Conservation (phyloP, 2,888 invertebrate genomes). For the Limnephilus auricula region DNA sequence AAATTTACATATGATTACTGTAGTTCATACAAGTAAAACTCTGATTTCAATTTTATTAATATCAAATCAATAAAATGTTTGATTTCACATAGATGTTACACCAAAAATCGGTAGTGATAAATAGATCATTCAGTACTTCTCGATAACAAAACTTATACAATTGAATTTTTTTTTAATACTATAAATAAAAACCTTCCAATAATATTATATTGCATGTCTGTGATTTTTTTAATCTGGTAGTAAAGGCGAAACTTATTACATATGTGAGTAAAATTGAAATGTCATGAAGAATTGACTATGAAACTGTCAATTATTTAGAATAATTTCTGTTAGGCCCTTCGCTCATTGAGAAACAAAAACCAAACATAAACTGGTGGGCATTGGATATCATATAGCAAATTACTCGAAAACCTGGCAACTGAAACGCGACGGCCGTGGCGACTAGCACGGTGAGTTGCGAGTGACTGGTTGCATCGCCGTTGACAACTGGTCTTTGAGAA, state of each 20-base stretch:
- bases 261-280: not conserved
- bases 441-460: too few relatives aligned
- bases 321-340: not conserved
- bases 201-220: not conserved
- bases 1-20: not conserved
- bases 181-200: not conserved
- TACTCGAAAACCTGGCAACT: too few relatives aligned
- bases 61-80: too few relatives aligned
- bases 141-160: not conserved
- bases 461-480: too few relatives aligned
- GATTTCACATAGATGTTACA: not conserved
- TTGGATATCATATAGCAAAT: too few relatives aligned
- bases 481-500: too few relatives aligned
- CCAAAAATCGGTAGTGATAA: not conserved
- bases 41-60: not conserved
- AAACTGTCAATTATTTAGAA: not conserved
- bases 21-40: not conserved
- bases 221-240: not conserved
- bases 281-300: not conserved
- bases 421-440: too few relatives aligned
- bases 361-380: too few relatives aligned
- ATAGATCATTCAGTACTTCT: not conserved
- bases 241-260: not conserved
- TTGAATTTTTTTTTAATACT: not conserved
- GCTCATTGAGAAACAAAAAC: too few relatives aligned